These are phyloP conservation scores for Eupithecia vulgata DNA, from an alignment of 2,888 invertebrate genomes.

Conservation along the genomic window DNA sequence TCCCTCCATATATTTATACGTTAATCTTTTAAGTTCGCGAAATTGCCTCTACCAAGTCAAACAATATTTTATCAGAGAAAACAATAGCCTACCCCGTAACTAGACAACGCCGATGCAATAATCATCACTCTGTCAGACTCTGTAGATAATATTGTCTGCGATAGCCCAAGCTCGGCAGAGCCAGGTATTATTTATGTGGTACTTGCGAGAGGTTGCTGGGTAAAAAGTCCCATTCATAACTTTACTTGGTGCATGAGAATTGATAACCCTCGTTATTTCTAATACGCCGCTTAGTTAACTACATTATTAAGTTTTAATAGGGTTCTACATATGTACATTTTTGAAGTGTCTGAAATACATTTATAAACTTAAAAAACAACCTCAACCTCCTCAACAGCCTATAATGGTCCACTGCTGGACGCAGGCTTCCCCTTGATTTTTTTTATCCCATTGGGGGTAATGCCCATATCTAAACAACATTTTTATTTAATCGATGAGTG, in stretches of 20 bases:
- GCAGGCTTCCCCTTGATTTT: too few relatives aligned
- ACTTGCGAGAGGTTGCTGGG: neutral
- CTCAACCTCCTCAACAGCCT: too few relatives aligned
- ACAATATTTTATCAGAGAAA: neutral
- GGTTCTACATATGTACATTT: too few relatives aligned
- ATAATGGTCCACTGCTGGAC: too few relatives aligned
- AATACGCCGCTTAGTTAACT: neutral
- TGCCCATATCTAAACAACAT: too few relatives aligned
- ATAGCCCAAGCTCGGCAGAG: neutral
- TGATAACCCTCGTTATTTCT: neutral
- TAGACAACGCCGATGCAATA: constrained; percentile 6
- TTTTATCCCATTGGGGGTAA: too few relatives aligned
- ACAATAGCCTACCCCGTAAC: neutral
- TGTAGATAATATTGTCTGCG: neutral
- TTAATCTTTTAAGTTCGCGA: neutral
- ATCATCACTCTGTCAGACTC: neutral
- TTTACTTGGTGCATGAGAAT: constrained; percentile 1
- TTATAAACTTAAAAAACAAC: too few relatives aligned
- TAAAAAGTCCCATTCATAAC: constrained; percentile 7
- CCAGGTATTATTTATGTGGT: neutral
- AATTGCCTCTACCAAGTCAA: neutral
- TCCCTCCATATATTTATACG: neutral
- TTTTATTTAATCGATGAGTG: too few relatives aligned
- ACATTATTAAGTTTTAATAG: neutral
- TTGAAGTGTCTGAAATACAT: too few relatives aligned